Evolutionary conservation across 1,140 invertebrate genomes (phyloP).

Genomic region (Acromyrmex heyeri): DNA sequence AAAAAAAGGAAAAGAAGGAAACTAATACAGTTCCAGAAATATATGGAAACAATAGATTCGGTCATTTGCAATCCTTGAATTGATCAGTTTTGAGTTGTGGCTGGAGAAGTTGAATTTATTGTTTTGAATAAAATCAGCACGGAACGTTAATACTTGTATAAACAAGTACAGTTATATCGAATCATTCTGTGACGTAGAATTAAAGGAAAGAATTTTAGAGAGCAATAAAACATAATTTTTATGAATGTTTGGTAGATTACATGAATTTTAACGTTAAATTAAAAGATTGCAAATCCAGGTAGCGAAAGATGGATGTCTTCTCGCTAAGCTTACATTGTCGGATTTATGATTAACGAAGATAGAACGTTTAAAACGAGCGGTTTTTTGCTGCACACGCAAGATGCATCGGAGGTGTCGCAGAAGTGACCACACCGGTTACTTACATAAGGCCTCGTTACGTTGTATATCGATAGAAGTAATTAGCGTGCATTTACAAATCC

Average conservation of each 20-base stretch:
- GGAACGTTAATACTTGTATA: background rate
- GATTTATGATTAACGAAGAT: constrained; percentile 26
- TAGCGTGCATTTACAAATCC: constrained; percentile 3
- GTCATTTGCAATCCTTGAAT: background rate
- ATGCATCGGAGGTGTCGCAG: constrained; percentile 41
- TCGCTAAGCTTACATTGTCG: background rate
- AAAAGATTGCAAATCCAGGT: background rate
- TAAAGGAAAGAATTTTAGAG: background rate
- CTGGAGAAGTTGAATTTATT: background rate
- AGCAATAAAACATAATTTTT: background rate
- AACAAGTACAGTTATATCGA: background rate
- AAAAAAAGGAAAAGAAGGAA: background rate
- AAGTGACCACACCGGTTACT: constrained; percentile 57
- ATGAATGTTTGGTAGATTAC: background rate
- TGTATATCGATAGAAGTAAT: constrained; percentile 33
- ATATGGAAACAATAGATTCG: background rate
- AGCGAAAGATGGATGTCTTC: background rate
- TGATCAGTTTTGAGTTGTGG: background rate
- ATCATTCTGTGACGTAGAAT: background rate
- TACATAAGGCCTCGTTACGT: constrained; percentile 42
- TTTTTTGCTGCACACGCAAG: constrained; percentile 5
- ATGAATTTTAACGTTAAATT: constrained; percentile 3
- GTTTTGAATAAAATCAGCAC: too few relatives aligned
- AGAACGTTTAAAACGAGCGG: constrained; percentile 1
- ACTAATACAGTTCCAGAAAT: background rate